Evolutionary conservation across 2,113 vertebrate species (phyloP), one percentile per base, ranked within the genome.

Genomic region (Zapus hudsonius): DNA sequence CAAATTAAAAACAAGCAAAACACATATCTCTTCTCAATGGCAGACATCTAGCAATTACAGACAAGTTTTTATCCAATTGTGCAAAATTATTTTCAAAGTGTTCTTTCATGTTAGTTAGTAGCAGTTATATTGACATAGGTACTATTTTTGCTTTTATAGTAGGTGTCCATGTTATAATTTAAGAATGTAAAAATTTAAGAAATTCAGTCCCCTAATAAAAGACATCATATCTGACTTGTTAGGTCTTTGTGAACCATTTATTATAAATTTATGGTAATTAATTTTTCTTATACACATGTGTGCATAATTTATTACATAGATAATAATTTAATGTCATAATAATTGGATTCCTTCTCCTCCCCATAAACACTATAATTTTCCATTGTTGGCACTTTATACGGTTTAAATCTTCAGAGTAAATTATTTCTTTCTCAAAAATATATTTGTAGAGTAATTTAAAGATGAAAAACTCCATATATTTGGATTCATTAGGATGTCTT

Each of bases 371-470:
- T 76, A 33, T 89, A 76, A 74, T 88, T 95, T 96, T 86, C 76
- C 70, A 52, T 88, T 93, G 42, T 83, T 91, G 61, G 86, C 91
- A 17, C 69, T 95, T 94, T 92, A 72, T 93, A 33, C 89, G 87
- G 17, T 95, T 89, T 93, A 92, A 94, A 47, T 29, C 52, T 87
- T 92, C 81, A 44, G 69, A 94, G 81, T 72, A 96, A 94, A 91
- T 92, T 85, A 87, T 76, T 94, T 89, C 31, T 91, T 89, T 94
- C 81, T 44, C 47, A 94, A 84, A 89, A 17, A 84, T 94, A 59
- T 17, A 22, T 90, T 96, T 92, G 87, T 80, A 96, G 83, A 94
- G 89, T 95, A 94, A 92, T 80, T 93, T 86, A 95, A 73, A 80
- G 81, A 96, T 88, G 55, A 47, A 91, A 96, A 95, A 96, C 73